Base-by-base conservation (phyloP, 1,140 invertebrate species). In the Listronotus bonariensis region DNA sequence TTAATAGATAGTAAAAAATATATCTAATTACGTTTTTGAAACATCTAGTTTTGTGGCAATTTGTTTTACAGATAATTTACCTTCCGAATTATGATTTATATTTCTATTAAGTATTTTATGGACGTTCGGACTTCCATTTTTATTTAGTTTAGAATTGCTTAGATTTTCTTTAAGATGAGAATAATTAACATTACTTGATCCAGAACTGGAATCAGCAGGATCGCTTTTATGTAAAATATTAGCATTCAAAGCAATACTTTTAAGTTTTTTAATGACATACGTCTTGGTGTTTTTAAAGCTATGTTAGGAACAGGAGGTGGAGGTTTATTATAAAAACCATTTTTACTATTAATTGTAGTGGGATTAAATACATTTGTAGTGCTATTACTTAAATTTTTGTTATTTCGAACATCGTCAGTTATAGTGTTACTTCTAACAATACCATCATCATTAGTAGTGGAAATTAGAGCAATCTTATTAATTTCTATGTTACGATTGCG, bases 391-490 rank as follows among this genome's bases (percentile, higher is more conserved):
- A 31, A 18, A 43, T 15, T 40, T 52, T 43, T 49, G 14, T 42
- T 66, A 59, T 38, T 20, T n/a, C 45, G 49, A 11, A 43, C 11
- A 15, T 59, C 54, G 17, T 65, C 54, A 11, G 56, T 54, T 32
- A 74, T 74, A 17, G 72, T 69, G 55, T 72, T 70, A 73, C 79
- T 85, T 72, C 80, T 79, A 65, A 79, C 83, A 52, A 87, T 84
- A 38, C 79, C 83, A 68, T 83, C 78, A 14, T 80, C 80, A 79
- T 92, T 92, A 36, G 89, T 91, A 15, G 89, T 91, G 3, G 86
- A 90, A 26, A 88, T 80, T 63, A 91, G 79, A 71, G 83, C 84
- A 18, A 83, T 82, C 52, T 86, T 86, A 60, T 85, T 83, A 68
- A 91, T 90, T 72, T 86, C 83, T 49, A 85, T 74, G 6, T 66